A percentile compares a stretch with the other conserved stretches of the same genome.
phyloP scores from a whole-genome alignment of 2,113 vertebrate species.

The Ammodytes marinus region DNA sequence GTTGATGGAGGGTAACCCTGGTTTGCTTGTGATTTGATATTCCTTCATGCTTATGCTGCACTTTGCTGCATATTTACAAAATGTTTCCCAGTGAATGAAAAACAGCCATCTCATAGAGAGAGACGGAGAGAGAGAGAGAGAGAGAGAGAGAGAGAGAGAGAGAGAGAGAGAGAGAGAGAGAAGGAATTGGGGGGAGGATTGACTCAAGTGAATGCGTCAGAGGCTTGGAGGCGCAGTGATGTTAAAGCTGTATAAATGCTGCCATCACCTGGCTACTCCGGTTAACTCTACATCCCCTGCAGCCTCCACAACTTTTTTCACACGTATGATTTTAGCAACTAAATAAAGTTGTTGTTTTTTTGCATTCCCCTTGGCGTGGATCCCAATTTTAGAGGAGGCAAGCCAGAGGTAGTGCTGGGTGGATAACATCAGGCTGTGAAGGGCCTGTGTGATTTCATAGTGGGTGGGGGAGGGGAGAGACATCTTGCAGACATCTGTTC shows the following conservation, averaged over 20 bases:
- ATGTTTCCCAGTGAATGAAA: slow-evolving; percentile 54
- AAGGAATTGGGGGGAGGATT: neutral
- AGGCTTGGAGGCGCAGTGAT: neutral
- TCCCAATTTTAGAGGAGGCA: neutral
- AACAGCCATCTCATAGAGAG: slow-evolving; percentile 45
- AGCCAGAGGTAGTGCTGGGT: neutral
- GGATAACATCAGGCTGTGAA: slow-evolving; percentile 21
- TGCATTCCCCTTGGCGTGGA: neutral
- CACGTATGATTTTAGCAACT: neutral
- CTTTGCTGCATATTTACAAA: slow-evolving; percentile 33
- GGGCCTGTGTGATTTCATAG: slow-evolving; percentile 27
- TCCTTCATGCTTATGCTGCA: slow-evolving; percentile 4
- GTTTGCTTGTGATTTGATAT: neutral
- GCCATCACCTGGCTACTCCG: slow-evolving; percentile 67
- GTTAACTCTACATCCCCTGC: neutral
- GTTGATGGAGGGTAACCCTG: rapidly evolving
- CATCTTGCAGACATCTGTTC: slow-evolving; percentile 60
- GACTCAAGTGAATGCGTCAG: slow-evolving; percentile 60
- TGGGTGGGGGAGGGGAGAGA: neutral
- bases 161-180: too few relatives aligned
- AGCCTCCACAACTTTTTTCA: neutral
- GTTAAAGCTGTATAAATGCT: slow-evolving; percentile 52
- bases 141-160: too few relatives aligned
- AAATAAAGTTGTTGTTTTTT: neutral
- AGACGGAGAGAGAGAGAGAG: neutral